Percentiles rank a stretch among this genome's conserved stretches.
Evolutionary conservation across 2,888 invertebrate genomes (phyloP).

Genomic region (Atethmia centrago): DNA sequence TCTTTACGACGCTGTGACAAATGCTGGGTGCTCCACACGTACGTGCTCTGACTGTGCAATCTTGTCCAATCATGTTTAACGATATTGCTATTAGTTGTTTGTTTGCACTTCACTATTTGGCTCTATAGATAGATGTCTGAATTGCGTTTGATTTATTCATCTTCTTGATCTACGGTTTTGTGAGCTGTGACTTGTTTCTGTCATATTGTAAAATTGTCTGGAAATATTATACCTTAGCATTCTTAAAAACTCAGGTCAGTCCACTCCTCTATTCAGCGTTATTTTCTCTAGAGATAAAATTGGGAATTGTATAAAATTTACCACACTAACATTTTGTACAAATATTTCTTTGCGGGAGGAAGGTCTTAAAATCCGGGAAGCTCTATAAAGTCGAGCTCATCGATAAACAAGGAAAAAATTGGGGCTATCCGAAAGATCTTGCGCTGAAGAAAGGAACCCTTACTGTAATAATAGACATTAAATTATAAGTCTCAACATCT

Average conservation of each 20-base stretch:
- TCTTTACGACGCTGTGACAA: slow-evolving; percentile 46
- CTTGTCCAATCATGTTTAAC: slow-evolving; percentile 52
- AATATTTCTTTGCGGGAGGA: neutral
- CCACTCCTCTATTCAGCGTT: slow-evolving; percentile 5
- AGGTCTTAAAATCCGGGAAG: neutral
- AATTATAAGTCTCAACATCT: neutral
- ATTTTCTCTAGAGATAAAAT: slow-evolving; percentile 6
- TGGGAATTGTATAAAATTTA: neutral
- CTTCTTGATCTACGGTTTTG: slow-evolving; percentile 3
- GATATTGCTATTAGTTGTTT: slow-evolving; percentile 30
- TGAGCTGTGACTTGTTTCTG: neutral
- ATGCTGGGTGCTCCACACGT: slow-evolving; percentile 10
- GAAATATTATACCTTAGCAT: slow-evolving; percentile 18
- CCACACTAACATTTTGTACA: neutral
- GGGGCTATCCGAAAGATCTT: slow-evolving; percentile 4
- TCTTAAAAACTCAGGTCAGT: neutral
- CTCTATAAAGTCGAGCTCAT: slow-evolving; percentile 7
- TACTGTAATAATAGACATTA: slow-evolving; percentile 20
- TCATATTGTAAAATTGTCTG: neutral
- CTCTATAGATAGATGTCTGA: neutral
- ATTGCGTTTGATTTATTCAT: slow-evolving; percentile 11
- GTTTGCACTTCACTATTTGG: slow-evolving; percentile 31
- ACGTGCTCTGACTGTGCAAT: slow-evolving; percentile 31
- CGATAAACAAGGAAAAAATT: slow-evolving; percentile 6
- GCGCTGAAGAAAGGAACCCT: neutral